Percentiles rank a stretch among this genome's conserved stretches.
These are phyloP conservation scores for Vidua chalybeata DNA, from an alignment of 2,113 vertebrate genomes.

Conservation along the genomic window DNA sequence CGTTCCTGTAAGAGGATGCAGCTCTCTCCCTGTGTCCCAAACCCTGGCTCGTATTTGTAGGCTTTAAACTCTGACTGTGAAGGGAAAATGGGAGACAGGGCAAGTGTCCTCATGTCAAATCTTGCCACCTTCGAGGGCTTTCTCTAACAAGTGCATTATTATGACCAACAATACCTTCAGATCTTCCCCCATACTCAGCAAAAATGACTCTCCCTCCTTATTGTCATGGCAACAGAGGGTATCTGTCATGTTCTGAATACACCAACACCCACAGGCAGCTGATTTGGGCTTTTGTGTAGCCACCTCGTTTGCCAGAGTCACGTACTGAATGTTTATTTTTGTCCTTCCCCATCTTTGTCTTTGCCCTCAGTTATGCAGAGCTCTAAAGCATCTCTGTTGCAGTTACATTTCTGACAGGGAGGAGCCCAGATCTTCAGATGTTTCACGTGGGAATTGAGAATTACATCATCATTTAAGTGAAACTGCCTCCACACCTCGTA, in stretches of 20 bases:
- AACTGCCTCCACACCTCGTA: fast-evolving
- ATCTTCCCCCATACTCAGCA: fast-evolving
- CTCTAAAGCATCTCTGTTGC: background rate
- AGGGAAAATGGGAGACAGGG: background rate
- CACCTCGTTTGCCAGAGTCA: background rate
- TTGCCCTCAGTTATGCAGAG: background rate
- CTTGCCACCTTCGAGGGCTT: background rate
- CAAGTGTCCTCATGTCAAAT: background rate
- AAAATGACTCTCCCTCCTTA: background rate
- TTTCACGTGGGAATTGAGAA: background rate
- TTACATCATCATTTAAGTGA: background rate
- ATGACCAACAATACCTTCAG: background rate
- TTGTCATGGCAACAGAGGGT: background rate
- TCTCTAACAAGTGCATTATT: background rate
- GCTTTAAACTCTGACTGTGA: background rate
- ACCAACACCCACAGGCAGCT: background rate
- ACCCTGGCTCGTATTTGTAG: fast-evolving
- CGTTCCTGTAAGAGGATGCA: background rate
- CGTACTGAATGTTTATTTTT: background rate
- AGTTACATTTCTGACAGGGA: background rate
- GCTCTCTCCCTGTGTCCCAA: background rate
- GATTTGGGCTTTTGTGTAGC: background rate
- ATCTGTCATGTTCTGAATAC: background rate
- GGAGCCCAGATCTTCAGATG: background rate
- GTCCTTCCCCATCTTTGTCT: background rate